phyloP scores from a whole-genome alignment of 2,113 vertebrate genomes.

The Hassar affinis region DNA sequence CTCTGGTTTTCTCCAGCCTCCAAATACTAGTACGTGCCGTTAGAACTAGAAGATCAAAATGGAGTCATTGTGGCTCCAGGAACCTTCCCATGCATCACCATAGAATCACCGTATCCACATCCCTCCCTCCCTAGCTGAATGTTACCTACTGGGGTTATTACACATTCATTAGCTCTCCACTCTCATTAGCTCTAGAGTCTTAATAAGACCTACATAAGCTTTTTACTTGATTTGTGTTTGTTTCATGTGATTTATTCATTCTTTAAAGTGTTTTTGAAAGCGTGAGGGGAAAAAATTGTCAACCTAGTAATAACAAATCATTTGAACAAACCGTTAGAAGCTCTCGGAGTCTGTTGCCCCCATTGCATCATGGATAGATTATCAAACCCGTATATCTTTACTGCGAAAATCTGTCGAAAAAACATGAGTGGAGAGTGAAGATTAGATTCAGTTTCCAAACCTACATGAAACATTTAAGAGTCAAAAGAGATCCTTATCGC shows the following conservation, averaged over 20 bases:
- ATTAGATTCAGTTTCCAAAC: not conserved
- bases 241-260: not conserved
- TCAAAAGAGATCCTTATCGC: conserved; percentile 17
- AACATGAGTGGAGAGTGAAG: not conserved
- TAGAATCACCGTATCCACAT: too few relatives aligned
- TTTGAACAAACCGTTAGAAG: not conserved
- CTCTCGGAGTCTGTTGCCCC: not conserved
- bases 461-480: conserved; percentile 6
- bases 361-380: conserved; percentile 1
- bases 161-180: too few relatives aligned
- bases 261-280: not conserved
- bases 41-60: not conserved
- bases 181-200: too few relatives aligned
- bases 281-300: not conserved
- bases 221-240: not conserved
- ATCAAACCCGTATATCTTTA: not conserved
- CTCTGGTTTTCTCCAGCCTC: not conserved
- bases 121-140: too few relatives aligned
- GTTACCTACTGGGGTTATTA: too few relatives aligned
- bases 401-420: not conserved
- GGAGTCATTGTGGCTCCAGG: not conserved
- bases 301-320: not conserved
- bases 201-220: too few relatives aligned
- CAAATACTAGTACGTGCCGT: not conserved
- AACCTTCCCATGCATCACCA: too few relatives aligned